phyloP scores from a whole-genome alignment of 2,113 vertebrate genomes.

The Lampris incognitus region DNA sequence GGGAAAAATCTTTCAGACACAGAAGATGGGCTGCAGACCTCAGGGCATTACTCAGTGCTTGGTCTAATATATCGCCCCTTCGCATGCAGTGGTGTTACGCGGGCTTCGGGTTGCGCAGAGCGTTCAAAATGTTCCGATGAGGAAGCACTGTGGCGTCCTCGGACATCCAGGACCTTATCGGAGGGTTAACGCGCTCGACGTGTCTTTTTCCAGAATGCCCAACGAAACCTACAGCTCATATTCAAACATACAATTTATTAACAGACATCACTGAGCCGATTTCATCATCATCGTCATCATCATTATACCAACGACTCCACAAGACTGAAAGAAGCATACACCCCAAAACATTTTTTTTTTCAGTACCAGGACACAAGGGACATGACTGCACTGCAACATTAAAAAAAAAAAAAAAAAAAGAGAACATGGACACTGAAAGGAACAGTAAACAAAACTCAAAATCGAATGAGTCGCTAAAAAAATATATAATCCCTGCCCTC shows the following conservation, averaged over 20 bases:
- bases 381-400: conserved; percentile 72
- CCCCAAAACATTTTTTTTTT: conserved; percentile 62
- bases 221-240: conserved; percentile 63
- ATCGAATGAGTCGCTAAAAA: conserved; percentile 68
- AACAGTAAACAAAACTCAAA: conserved; percentile 64
- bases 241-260: conserved; percentile 61
- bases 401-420: background rate
- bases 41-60: conserved; percentile 46
- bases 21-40: conserved; percentile 46
- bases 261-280: conserved; percentile 72
- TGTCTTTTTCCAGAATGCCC: conserved; percentile 54
- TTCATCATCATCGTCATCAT: conserved; percentile 74
- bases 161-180: conserved; percentile 28
- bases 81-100: conserved; percentile 67
- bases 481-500: conserved; percentile 76
- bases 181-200: conserved; percentile 33
- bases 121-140: conserved; percentile 48
- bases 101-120: conserved; percentile 49
- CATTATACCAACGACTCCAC: conserved; percentile 77
- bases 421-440: conserved; percentile 53
- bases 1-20: conserved; percentile 4
- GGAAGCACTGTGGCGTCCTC: conserved; percentile 48
- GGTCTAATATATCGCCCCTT: conserved; percentile 53
- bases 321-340: conserved; percentile 79
- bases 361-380: conserved; percentile 74